Conservation (phyloP, 2,888 invertebrate species). For the Cheilosia pagana region DNA sequence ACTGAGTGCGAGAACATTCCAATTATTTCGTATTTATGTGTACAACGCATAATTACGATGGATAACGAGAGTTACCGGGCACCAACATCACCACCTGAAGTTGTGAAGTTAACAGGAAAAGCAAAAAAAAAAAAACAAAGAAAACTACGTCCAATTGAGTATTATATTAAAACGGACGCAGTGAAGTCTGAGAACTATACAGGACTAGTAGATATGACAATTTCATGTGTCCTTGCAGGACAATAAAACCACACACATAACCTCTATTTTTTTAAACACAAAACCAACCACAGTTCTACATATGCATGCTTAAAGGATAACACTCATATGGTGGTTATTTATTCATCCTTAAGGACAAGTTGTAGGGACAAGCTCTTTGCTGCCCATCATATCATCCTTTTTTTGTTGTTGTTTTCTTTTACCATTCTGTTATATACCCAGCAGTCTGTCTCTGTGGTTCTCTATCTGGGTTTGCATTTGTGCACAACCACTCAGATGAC, state of each 20-base stretch:
- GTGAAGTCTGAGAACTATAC: background rate
- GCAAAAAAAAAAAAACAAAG: too few species aligned
- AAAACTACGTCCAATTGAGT: too few species aligned
- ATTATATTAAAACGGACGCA: background rate
- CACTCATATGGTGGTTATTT: slow-evolving; percentile 52
- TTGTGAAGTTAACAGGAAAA: too few species aligned
- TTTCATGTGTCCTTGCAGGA: background rate
- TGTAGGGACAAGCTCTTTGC: slow-evolving; percentile 53
- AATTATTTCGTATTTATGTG: slow-evolving; percentile 63
- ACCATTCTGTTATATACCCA: too few species aligned
- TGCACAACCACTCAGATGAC: slow-evolving; percentile 25
- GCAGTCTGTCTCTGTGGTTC: too few species aligned
- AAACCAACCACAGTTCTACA: slow-evolving; percentile 34
- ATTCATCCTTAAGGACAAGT: slow-evolving; percentile 63
- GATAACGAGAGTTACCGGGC: too few species aligned
- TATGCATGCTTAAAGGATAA: slow-evolving; percentile 34
- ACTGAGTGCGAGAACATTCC: slow-evolving; percentile 38
- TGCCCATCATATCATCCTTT: slow-evolving; percentile 53
- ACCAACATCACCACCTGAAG: too few species aligned
- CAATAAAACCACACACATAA: background rate
- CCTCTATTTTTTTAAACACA: background rate
- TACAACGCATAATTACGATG: too few species aligned
- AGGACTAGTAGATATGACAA: background rate
- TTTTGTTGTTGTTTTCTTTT: too few species aligned
- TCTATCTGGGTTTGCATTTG: slow-evolving; percentile 20